A percentile compares a stretch with the other conserved stretches of the same genome.
phyloP scores from a whole-genome alignment of 1,140 invertebrate genomes.

The Hermetia illucens region DNA sequence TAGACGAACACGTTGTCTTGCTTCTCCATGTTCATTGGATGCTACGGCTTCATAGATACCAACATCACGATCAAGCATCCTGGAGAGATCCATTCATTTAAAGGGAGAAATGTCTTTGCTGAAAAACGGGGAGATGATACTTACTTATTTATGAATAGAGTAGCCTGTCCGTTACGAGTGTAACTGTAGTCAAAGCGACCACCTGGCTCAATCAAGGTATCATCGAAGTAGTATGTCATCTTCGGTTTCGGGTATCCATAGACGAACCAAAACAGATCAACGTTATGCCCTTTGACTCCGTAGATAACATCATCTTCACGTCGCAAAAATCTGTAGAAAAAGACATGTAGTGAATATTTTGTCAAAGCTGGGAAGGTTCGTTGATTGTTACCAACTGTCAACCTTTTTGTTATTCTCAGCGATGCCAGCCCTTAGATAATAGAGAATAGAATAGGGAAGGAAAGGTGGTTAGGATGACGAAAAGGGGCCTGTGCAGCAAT shows the following conservation, averaged over 20 bases:
- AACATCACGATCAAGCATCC: conserved; percentile 79
- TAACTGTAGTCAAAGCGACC: conserved; percentile 73
- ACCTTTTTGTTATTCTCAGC: no score
- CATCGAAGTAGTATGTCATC: conserved; percentile 78
- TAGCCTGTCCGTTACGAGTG: conserved; percentile 77
- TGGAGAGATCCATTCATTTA: no score
- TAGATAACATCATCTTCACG: conserved; percentile 76
- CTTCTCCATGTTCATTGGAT: conserved; percentile 82
- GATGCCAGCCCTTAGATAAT: no score
- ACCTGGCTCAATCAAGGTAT: conserved; percentile 62
- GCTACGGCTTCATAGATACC: conserved; percentile 89
- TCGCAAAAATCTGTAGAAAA: conserved; percentile 48
- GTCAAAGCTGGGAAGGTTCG: no score
- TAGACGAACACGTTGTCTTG: conserved; percentile 66
- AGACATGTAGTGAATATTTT: conserved; percentile 19
- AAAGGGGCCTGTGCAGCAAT: no score
- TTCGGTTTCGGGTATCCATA: conserved; percentile 87
- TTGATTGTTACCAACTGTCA: no score
- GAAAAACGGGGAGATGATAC: no score
- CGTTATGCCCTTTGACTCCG: conserved; percentile 76
- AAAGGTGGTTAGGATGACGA: no score
- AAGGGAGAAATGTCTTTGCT: no score
- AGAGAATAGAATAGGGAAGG: no score
- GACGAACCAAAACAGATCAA: conserved; percentile 79
- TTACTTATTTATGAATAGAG: conserved; percentile 69